These are phyloP conservation scores for Artemia franciscana DNA, from an alignment of 1,140 invertebrate genomes.

Conservation along the genomic window DNA sequence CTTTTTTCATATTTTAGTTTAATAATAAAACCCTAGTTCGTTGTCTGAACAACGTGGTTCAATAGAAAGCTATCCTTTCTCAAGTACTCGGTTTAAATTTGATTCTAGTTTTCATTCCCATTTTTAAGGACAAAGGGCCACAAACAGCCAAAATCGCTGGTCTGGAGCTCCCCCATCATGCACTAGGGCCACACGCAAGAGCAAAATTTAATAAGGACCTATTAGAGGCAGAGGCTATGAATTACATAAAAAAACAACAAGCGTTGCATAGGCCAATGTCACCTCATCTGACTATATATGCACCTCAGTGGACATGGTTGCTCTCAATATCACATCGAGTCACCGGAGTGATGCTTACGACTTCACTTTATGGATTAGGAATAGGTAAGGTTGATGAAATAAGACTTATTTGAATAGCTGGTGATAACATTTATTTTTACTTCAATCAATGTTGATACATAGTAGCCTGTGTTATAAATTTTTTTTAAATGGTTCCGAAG, in stretches of 20 bases:
- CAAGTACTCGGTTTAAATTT: too few species aligned
- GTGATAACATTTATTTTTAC: too few species aligned
- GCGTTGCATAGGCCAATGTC: not conserved
- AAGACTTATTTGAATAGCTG: too few species aligned
- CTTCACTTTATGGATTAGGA: slow-evolving; percentile 17
- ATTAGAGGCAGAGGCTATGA: not conserved
- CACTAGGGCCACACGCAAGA: too few species aligned
- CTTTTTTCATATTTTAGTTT: too few species aligned
- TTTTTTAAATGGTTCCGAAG: too few species aligned
- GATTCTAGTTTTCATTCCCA: too few species aligned
- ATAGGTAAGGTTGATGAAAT: not conserved
- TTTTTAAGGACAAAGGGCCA: slow-evolving; percentile 21
- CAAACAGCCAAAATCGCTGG: not conserved
- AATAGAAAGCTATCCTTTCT: too few species aligned
- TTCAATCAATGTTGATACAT: too few species aligned
- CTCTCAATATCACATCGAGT: slow-evolving; percentile 57
- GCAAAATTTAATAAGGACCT: not conserved
- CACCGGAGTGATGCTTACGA: slow-evolving; percentile 36
- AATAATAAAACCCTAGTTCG: too few species aligned
- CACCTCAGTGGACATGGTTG: slow-evolving; percentile 42
- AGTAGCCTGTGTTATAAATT: too few species aligned
- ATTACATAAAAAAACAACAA: not conserved
- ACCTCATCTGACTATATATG: slow-evolving; percentile 68
- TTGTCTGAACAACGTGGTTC: too few species aligned
- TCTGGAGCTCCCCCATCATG: not conserved